A percentile compares a stretch with the other conserved stretches of the same genome.
Evolutionary conservation across 2,888 invertebrate genomes (phyloP).

Genomic region (Cryptophagus acutangulus): DNA sequence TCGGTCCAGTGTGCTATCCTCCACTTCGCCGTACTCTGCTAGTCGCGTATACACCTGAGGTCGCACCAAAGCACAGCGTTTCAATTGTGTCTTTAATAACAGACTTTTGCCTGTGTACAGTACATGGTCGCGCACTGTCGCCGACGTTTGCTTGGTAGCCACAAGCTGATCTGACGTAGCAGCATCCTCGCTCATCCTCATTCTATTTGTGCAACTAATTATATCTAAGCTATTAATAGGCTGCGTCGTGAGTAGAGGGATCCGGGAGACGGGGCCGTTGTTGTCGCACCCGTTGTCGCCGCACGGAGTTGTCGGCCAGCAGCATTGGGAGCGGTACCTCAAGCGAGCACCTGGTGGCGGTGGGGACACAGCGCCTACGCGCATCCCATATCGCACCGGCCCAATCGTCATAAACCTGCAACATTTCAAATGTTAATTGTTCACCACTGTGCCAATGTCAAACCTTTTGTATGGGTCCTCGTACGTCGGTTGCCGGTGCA

Average conservation of each 20-base stretch:
- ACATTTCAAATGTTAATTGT: neutral
- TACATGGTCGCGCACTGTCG: constrained; percentile 44
- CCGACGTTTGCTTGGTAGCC: constrained; percentile 37
- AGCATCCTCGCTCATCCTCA: constrained; percentile 44
- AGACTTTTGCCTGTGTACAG: constrained; percentile 40
- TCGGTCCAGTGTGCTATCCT: constrained; percentile 69
- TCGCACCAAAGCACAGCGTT: constrained; percentile 44
- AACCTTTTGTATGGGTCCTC: constrained; percentile 39
- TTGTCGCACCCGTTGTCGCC: constrained; percentile 51
- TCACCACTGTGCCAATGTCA: constrained; percentile 18
- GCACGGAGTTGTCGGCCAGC: constrained; percentile 44
- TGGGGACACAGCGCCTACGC: constrained; percentile 55
- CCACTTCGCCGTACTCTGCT: constrained; percentile 41
- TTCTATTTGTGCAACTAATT: constrained; percentile 49
- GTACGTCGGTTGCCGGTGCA: constrained; percentile 30
- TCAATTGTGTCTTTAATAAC: constrained; percentile 40
- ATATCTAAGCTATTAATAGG: constrained; percentile 49
- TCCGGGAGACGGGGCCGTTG: constrained; percentile 41
- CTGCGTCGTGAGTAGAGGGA: constrained; percentile 43
- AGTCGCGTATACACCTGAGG: constrained; percentile 43
- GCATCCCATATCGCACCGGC: constrained; percentile 66
- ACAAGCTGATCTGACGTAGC: constrained; percentile 42
- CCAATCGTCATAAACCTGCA: constrained; percentile 50
- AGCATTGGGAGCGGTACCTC: constrained; percentile 50
- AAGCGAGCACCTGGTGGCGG: constrained; percentile 50